Base-by-base conservation (phyloP, 2,113 vertebrate species). In the Gymnocephalus cernua region DNA sequence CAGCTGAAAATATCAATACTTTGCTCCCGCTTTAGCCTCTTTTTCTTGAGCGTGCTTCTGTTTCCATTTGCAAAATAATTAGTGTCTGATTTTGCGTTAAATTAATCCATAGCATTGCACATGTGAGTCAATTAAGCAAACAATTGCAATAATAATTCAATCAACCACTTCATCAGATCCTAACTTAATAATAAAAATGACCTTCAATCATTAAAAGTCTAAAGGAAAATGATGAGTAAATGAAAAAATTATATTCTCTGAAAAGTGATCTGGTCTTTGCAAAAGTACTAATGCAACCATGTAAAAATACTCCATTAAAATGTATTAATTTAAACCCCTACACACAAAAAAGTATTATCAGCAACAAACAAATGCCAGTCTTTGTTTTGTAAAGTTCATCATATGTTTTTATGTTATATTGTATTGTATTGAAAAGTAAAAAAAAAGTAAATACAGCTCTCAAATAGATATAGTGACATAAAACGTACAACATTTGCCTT, bases 1-100 rank as follows among this genome's bases (percentile, higher is more conserved):
- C 88, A 88, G 72, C 75, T 62, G 80, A 73, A 73, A 53, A 57
- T 53, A 64, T 32, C 69, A 70, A 62, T 71, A 70, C 69, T 61
- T 57, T 16, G 41, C n/a, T 57, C 61, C 68, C 41, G 41, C 63
- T 62, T 56, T 9, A 64, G 29, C 45, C 4, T 51, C 18, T 45
- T 59, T 44, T n/a, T 38, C 38, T 16, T 21, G 78, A 51, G 27
- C 63, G 56, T 71, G n/a, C 68, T 51, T 53, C 35, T 76, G 70
- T 29, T 51, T 77, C 70, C 45, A 70, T 32, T 4, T 47, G 35
- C 9, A 38, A 51, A 83, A 62, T 44, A 54, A 76, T 75, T 48
- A 32, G n/a, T 69, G 54, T 35, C 23, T 63, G 16, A 8, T 63
- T 85, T 79, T 75, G 14, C n/a, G 25, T 77, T 25, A 66, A n/a